Evolutionary conservation across 2,888 invertebrate species (phyloP).

Genomic region (Maniola hyperantus): DNA sequence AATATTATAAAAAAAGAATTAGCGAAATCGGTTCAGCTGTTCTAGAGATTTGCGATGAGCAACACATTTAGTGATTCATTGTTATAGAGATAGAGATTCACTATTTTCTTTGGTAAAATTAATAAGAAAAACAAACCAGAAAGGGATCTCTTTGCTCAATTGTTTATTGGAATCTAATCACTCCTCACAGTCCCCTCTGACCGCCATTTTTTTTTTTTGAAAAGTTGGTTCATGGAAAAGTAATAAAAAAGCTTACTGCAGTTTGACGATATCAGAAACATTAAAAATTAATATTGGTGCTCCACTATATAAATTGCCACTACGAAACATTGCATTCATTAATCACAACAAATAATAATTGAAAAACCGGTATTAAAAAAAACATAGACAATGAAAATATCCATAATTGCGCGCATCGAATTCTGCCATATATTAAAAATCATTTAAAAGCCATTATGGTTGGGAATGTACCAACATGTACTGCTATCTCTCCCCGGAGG

Average conservation of each 20-base stretch:
- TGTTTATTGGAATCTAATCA: too few species aligned
- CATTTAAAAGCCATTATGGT: conserved; percentile 45
- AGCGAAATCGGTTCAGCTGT: too few species aligned
- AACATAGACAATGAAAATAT: conserved; percentile 18
- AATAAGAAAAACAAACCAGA: too few species aligned
- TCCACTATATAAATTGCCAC: background rate
- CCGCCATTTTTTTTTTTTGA: too few species aligned
- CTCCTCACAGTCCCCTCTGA: too few species aligned
- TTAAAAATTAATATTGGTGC: background rate
- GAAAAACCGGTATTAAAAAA: conserved; percentile 2
- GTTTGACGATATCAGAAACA: background rate
- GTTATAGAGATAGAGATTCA: too few species aligned
- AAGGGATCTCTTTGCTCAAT: too few species aligned
- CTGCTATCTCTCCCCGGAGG: too few species aligned
- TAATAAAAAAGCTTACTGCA: background rate
- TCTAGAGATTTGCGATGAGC: too few species aligned
- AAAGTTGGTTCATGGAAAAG: background rate
- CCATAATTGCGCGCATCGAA: conserved; percentile 11
- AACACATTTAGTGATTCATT: too few species aligned
- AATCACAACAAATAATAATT: conserved; percentile 10
- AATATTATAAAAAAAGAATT: too few species aligned
- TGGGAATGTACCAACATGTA: conserved; percentile 9
- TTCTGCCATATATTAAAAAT: conserved; percentile 40
- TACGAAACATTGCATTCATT: background rate
- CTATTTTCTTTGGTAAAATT: too few species aligned